Evolutionary conservation across 2,797 vertebrate species (phyloP), one percentile per base, ranked within the genome.

Genomic region (Momotus momota): DNA sequence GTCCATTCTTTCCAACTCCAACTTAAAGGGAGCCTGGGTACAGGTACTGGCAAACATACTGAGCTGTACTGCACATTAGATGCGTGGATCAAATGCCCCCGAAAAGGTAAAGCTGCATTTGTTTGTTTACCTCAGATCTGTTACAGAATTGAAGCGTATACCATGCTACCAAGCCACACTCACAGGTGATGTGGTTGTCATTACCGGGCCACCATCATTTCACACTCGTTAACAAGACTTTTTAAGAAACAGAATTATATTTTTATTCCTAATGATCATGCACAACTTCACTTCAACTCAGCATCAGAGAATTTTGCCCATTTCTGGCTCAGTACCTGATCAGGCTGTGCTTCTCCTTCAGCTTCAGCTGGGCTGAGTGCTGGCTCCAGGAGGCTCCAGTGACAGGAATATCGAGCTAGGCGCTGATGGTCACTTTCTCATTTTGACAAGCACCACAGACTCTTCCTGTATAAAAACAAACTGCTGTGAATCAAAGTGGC

Each of bases 401-500:
- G 35, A 80, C 13, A 21, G 78, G 67, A 94, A 66, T 3, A 80
- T 58, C 66, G 88, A 74, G 60, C 86, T 45, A 84, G 52, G 77
- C 7, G 31, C 57, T 65, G 88, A 35, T 1, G 14, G 74, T 97
- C 96, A 95, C 94, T 94, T 71, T 57, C 83, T 95, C 95, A 94
- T 96, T 91, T 82, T 96, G 88, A 58, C 58, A 94, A 70, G 62
- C 1, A 3, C 62, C 75, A 87, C 81, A 43, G 81, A 85, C 29
- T 52, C 84, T 92, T 96, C 95, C 96, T 96, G 84, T 48, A 65
- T 15, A 54, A 93, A 96, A 95, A 89, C 33, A 95, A 85, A 91
- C 35, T 29, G 45, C 72, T 81, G 77, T 95, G 88, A 97, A 86
- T 94, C 55, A 84, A 87, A 73, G 55, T 11, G 33, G 70, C 41